Base-by-base conservation (phyloP, 2,888 invertebrate genomes). In the Theristus sp. region DNA sequence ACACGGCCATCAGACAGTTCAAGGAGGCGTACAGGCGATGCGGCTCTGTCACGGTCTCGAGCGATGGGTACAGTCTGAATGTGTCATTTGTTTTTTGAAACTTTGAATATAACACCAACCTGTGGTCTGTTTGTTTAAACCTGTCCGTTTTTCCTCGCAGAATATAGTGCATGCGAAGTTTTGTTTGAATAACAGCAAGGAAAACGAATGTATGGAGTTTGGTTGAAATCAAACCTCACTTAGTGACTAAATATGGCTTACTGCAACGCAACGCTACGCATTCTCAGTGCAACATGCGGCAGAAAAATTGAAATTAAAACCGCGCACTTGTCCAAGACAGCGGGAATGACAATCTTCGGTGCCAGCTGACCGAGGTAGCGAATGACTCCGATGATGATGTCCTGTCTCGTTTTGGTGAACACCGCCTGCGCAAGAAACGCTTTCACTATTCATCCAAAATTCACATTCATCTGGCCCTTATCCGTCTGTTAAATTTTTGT, bases 31-130 rank as follows among this genome's bases (percentile, higher is more conserved):
- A 49, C 70, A 73, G 65, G 13, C 73, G 84, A 72, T 90, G 88
- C 0, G 91, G 90, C 74, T 93, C 90, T 0, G 87, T 89, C 46
- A 89, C 75, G 1, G 87, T 87, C 68, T 87, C 87, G 71, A 91
- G 76, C 0, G 87, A 84, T 1, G 83, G 81, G 72, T 84, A 85
- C 61, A 89, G 79, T 61, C 77, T 73, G 46, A 56, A 69, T 57
- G 10, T 3, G 20, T 20, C n/a, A 52, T n/a, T n/a, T n/a, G n/a
- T n/a, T n/a, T n/a, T n/a, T n/a, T n/a, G n/a, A n/a, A n/a, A n/a
- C n/a, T n/a, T n/a, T n/a, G n/a, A n/a, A n/a, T n/a, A n/a, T n/a
- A n/a, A n/a, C n/a, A n/a, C n/a, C n/a, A n/a, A n/a, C n/a, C n/a
- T n/a, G n/a, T n/a, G n/a, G n/a, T n/a, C n/a, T n/a, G n/a, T n/a